These are phyloP conservation scores for Corythoichthys intestinalis DNA, from an alignment of 2,113 vertebrate genomes.

Conservation along the genomic window DNA sequence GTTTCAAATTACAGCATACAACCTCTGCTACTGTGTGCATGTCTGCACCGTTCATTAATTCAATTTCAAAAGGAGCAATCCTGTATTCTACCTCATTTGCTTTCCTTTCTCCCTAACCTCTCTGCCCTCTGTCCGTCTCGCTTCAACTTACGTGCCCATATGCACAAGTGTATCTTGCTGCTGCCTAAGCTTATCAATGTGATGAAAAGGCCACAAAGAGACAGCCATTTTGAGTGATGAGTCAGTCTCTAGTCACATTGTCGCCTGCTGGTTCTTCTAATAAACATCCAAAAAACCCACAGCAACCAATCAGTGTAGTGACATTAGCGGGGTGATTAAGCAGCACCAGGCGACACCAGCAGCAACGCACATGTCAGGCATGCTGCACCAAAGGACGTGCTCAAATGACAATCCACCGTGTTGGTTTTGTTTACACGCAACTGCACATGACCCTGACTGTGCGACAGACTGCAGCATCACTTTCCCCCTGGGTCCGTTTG, in stretches of 20 bases:
- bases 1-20: not conserved
- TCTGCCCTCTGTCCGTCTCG: not conserved
- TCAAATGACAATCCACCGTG: not conserved
- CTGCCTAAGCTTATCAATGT: not conserved
- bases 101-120: not conserved
- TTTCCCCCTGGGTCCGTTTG: constrained; percentile 15
- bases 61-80: not conserved
- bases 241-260: constrained; percentile 38
- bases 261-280: constrained; percentile 28
- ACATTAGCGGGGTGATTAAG: constrained; percentile 62
- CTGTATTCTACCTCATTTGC: not conserved
- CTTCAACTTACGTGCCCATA: no score
- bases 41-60: not conserved
- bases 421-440: constrained; percentile 17
- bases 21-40: not conserved
- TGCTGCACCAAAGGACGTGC: not conserved
- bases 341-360: constrained; percentile 43
- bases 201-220: not conserved
- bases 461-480: constrained; percentile 45
- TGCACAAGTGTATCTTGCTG: not conserved
- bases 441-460: constrained; percentile 37
- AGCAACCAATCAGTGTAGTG: constrained; percentile 59
- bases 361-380: constrained; percentile 17
- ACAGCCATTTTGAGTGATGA: not conserved
- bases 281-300: constrained; percentile 42